Base-by-base conservation (phyloP, 1,140 invertebrate genomes). In the Caenorhabditis brenneri region DNA sequence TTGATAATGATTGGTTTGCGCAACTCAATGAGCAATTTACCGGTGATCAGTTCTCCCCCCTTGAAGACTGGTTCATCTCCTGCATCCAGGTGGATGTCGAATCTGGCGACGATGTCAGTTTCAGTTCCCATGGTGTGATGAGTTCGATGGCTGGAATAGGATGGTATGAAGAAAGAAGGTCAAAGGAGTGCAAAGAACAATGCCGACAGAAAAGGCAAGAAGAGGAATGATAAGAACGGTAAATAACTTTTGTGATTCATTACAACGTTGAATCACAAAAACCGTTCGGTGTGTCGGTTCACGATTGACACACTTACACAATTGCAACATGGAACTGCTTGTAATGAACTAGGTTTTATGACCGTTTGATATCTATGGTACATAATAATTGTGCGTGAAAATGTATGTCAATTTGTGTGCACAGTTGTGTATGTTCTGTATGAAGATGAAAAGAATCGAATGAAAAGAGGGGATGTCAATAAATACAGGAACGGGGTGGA, bases 21-120 rank as follows among this genome's bases (percentile, higher is more conserved):
- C 27, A 86, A 85, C 48, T 86, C 80, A 36, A 86, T 86, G 19
- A 79, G 60, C 33, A 86, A 36, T 29, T 86, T 86, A 22, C 85
- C 85, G 5, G 85, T 86, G 31, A 86, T 85, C 24, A 86, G 33
- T 31, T 86, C 85, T n/a, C 85, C 85, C n/a, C 82, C 85, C 42
- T 86, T 82, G 85, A 86, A 86, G 3, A 86, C 60, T 33, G 84
- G 84, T 33, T 80, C 58, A 0, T 78, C 80, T 60, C 84, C 84
- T 2, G 84, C 85, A 53, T 86, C 85, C 33, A 86, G 42, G 22
- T 86, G 81, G 46, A 86, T 86, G 31, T 86, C 85, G 49, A 86
- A 86, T 49, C 84, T 85, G 6, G 79, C 58, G 29, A 86, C 65
- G 22, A 74, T 74, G 29, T 74, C 65, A 74, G 65, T 42, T 42